These are phyloP conservation scores for Pachyseris speciosa DNA, from an alignment of 64 coral and sea anemone species.

Conservation along the genomic window DNA sequence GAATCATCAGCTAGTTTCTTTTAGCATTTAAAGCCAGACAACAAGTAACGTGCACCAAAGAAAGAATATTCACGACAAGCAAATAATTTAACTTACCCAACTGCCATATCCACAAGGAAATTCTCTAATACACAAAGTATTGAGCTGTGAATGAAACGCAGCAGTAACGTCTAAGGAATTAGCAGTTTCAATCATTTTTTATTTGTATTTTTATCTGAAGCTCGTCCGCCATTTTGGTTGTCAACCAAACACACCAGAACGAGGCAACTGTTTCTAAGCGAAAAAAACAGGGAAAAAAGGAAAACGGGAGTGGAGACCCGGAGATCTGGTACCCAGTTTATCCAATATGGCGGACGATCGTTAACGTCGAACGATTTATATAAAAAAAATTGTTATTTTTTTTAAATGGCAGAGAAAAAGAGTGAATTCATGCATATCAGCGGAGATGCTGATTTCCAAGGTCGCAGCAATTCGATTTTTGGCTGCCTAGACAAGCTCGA, in stretches of 20 bases:
- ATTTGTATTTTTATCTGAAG: conserved; percentile 6
- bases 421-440: conserved; percentile 73
- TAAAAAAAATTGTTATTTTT: too few species aligned
- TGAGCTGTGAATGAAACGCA: conserved; percentile 90
- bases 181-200: conserved; percentile 20
- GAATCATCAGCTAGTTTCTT: too few species aligned
- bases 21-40: not conserved
- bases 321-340: conserved; percentile 54
- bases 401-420: conserved; percentile 66
- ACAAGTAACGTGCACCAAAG: not conserved
- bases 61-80: not conserved
- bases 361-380: too few species aligned
- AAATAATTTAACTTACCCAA: conserved; percentile 71
- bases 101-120: conserved; percentile 97
- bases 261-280: conserved; percentile 36
- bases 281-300: not conserved
- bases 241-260: conserved; percentile 61
- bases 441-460: conserved; percentile 81
- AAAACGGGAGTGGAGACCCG: too few species aligned
- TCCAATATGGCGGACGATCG: not conserved
- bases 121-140: conserved; percentile 85
- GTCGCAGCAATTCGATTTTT: conserved; percentile 84
- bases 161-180: conserved; percentile 66
- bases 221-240: conserved; percentile 77
- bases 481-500: conserved; percentile 79